Percentiles rank a stretch among this genome's conserved stretches.
Conservation (phyloP, 1,140 invertebrate genomes). For the Whitmania pigra region DNA sequence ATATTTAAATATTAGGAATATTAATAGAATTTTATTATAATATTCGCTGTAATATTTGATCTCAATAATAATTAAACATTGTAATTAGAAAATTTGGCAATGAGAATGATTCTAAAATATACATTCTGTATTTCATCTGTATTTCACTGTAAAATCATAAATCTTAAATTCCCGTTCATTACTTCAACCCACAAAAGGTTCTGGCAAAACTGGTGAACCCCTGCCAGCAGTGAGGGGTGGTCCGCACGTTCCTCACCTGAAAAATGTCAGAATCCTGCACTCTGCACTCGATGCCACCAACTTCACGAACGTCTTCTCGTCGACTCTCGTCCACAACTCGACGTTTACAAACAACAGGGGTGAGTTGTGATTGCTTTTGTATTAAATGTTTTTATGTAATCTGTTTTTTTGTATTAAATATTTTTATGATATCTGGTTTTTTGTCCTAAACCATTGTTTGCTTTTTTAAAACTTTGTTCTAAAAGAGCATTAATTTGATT, state of each 20-base stretch:
- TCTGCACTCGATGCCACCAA: slow-evolving; percentile 85
- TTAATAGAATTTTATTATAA: too few relatives aligned
- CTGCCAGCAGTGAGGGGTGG: slow-evolving; percentile 72
- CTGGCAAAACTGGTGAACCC: slow-evolving; percentile 58
- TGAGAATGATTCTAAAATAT: too few relatives aligned
- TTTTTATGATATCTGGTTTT: not conserved
- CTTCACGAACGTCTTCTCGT: slow-evolving; percentile 67
- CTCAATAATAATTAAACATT: too few relatives aligned
- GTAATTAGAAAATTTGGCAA: too few relatives aligned
- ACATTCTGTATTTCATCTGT: too few relatives aligned
- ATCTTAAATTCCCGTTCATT: not conserved
- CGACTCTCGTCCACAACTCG: slow-evolving; percentile 64
- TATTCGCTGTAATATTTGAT: too few relatives aligned
- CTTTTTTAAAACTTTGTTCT: not conserved
- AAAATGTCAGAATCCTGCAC: slow-evolving; percentile 62
- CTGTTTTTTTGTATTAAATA: not conserved
- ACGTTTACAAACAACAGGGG: slow-evolving; percentile 68
- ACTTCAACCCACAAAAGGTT: slow-evolving; percentile 40
- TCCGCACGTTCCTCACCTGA: slow-evolving; percentile 71
- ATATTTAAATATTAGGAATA: too few relatives aligned
- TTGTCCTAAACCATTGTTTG: not conserved
- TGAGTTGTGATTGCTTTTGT: slow-evolving; percentile 32
- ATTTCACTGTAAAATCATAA: too few relatives aligned
- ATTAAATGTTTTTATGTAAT: not conserved
- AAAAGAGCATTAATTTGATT: too few relatives aligned